Evolutionary conservation across 2,113 vertebrate genomes (phyloP).

Genomic region (Proteles cristata): DNA sequence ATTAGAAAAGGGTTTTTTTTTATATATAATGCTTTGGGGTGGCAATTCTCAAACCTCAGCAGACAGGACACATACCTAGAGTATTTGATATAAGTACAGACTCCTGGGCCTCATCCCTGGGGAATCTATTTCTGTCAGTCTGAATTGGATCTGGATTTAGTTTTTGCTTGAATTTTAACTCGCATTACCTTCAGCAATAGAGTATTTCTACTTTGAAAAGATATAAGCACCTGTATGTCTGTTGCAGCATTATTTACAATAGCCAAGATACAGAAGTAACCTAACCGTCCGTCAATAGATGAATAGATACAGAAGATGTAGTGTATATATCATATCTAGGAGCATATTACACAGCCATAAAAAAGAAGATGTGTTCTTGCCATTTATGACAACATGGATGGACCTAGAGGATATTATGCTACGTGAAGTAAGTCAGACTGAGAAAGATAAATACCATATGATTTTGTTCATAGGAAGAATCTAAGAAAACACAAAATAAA

Average conservation of each 20-base stretch:
- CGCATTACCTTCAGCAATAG: slow-evolving; percentile 7
- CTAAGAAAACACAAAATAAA: background rate
- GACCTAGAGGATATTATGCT: background rate
- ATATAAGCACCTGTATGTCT: background rate
- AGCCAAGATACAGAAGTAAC: background rate
- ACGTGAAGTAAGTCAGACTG: background rate
- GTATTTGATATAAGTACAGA: background rate
- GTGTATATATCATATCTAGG: background rate
- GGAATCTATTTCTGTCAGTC: background rate
- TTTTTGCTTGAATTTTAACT: slow-evolving; percentile 24
- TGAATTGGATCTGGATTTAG: background rate
- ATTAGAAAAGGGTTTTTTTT: background rate
- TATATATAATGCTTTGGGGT: slow-evolving; percentile 17
- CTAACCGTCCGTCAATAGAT: background rate
- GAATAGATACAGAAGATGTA: background rate
- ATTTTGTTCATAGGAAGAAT: background rate
- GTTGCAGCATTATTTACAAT: background rate
- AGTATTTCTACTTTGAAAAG: background rate
- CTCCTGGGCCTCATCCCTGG: background rate
- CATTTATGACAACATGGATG: background rate
- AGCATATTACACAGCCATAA: background rate
- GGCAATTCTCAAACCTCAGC: background rate
- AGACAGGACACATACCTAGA: background rate
- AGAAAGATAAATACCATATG: background rate
- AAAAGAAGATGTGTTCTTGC: background rate